Conservation (phyloP, 2,888 invertebrate genomes). For the Agonopterix heracliana region DNA sequence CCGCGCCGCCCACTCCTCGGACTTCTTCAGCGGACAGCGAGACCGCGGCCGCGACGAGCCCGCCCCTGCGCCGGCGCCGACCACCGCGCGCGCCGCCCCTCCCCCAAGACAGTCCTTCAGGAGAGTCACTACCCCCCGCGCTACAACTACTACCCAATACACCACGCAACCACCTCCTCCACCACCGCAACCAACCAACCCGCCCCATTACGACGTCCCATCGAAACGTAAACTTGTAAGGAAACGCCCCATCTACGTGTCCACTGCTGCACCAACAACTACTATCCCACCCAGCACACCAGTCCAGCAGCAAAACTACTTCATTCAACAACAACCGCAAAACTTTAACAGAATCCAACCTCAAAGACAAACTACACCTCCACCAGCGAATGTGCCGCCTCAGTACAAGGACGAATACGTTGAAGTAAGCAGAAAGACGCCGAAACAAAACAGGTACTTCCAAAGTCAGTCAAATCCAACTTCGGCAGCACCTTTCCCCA, state of each 20-base stretch:
- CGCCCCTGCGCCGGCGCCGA: constrained; percentile 17
- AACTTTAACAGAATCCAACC: constrained; percentile 37
- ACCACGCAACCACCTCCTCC: constrained; percentile 30
- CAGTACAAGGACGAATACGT: constrained; percentile 64
- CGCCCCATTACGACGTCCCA: constrained; percentile 38
- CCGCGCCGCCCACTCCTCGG: constrained; percentile 83
- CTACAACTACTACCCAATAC: constrained; percentile 31
- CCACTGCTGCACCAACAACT: constrained; percentile 42
- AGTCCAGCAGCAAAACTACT: constrained; percentile 24
- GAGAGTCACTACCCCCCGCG: constrained; percentile 33
- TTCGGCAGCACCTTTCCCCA: constrained; percentile 42
- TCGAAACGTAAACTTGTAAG: constrained; percentile 58
- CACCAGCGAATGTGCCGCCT: constrained; percentile 50
- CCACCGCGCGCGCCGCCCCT: constrained; percentile 27
- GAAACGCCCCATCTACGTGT: constrained; percentile 54
- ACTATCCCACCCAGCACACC: constrained; percentile 27
- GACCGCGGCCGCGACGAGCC: constrained; percentile 65
- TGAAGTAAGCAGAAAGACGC: constrained; percentile 62
- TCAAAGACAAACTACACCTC: constrained; percentile 30
- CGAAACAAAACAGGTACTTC: constrained; percentile 48
- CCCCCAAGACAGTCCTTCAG: constrained; percentile 35
- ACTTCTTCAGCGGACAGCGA: constrained; percentile 80
- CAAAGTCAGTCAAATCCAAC: constrained; percentile 27
- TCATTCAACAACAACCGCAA: constrained; percentile 12
- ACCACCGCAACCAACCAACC: constrained; percentile 27